These are phyloP conservation scores for Parambassis ranga DNA, from an alignment of 2,797 vertebrate species.

Conservation along the genomic window DNA sequence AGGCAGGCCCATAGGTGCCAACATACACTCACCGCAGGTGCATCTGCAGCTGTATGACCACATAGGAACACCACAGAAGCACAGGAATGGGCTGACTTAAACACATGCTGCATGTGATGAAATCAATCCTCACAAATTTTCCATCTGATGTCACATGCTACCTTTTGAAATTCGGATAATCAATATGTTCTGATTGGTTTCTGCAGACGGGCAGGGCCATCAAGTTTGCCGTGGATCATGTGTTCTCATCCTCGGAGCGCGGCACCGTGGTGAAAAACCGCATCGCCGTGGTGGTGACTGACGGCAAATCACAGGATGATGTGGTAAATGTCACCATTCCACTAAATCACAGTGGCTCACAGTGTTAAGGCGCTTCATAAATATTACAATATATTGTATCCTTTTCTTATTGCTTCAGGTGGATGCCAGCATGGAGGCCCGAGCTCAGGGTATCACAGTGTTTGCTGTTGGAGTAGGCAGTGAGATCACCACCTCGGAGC, in stretches of 20 bases:
- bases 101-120: background rate
- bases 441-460: slow-evolving; percentile 74
- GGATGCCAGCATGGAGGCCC: slow-evolving; percentile 78
- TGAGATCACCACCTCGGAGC: slow-evolving; percentile 82
- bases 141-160: background rate
- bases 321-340: slow-evolving; percentile 60
- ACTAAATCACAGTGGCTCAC: background rate
- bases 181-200: background rate
- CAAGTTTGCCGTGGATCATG: slow-evolving; percentile 81
- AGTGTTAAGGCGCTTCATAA: background rate
- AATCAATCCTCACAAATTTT: background rate
- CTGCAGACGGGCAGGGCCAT: slow-evolving; percentile 83
- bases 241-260: slow-evolving; percentile 76
- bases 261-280: slow-evolving; percentile 76
- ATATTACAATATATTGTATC: background rate
- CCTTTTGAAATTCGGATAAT: background rate
- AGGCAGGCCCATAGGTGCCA: background rate
- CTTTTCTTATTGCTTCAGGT: slow-evolving; percentile 32
- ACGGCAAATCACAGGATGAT: slow-evolving; percentile 86
- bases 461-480: slow-evolving; percentile 85
- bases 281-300: slow-evolving; percentile 83
- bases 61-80: slow-evolving; percentile 3
- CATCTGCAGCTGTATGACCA: slow-evolving; percentile 4
- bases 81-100: background rate
- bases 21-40: background rate